A percentile compares a stretch with the other conserved stretches of the same genome.
Evolutionary conservation across 1,140 invertebrate species (phyloP).

Genomic region (Drosophila takahashii): DNA sequence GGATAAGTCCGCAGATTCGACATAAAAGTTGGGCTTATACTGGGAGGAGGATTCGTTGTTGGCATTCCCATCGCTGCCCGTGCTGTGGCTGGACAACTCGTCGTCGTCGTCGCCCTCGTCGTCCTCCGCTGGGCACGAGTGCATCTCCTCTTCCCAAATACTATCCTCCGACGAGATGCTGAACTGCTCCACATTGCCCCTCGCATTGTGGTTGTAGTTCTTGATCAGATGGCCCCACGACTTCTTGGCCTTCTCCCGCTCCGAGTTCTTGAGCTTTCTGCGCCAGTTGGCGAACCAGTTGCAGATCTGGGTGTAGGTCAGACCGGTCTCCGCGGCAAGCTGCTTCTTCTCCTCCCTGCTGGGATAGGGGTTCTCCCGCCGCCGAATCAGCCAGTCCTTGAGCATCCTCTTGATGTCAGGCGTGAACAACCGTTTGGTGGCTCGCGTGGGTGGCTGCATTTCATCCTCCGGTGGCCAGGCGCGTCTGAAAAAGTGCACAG

Average conservation of each 20-base stretch:
- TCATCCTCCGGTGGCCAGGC: slow-evolving; percentile 81
- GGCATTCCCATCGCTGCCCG: slow-evolving; percentile 69
- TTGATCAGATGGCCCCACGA: slow-evolving; percentile 90
- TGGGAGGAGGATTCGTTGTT: slow-evolving; percentile 42
- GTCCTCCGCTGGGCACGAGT: slow-evolving; percentile 44
- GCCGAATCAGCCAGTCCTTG: slow-evolving; percentile 89
- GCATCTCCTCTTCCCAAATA: slow-evolving; percentile 88
- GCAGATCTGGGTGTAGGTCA: slow-evolving; percentile 91
- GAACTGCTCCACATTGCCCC: slow-evolving; percentile 90
- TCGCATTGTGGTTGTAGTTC: slow-evolving; percentile 89
- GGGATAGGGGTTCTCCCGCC: slow-evolving; percentile 90
- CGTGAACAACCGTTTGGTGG: slow-evolving; percentile 89
- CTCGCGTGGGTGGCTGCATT: slow-evolving; percentile 85
- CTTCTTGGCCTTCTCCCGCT: slow-evolving; percentile 87
- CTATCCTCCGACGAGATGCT: slow-evolving; percentile 90
- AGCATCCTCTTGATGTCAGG: slow-evolving; percentile 90
- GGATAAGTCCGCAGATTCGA: slow-evolving; percentile 33
- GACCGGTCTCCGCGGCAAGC: slow-evolving; percentile 88
- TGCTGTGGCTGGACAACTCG: slow-evolving; percentile 68
- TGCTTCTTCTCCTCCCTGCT: slow-evolving; percentile 90
- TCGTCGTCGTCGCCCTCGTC: slow-evolving; percentile 66
- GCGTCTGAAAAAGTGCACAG: slow-evolving; percentile 42
- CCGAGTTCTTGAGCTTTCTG: slow-evolving; percentile 89
- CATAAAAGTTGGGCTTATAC: slow-evolving; percentile 67
- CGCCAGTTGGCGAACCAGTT: slow-evolving; percentile 93